Conservation (phyloP, 2,113 vertebrate species). For the Eptesicus fuscus region DNA sequence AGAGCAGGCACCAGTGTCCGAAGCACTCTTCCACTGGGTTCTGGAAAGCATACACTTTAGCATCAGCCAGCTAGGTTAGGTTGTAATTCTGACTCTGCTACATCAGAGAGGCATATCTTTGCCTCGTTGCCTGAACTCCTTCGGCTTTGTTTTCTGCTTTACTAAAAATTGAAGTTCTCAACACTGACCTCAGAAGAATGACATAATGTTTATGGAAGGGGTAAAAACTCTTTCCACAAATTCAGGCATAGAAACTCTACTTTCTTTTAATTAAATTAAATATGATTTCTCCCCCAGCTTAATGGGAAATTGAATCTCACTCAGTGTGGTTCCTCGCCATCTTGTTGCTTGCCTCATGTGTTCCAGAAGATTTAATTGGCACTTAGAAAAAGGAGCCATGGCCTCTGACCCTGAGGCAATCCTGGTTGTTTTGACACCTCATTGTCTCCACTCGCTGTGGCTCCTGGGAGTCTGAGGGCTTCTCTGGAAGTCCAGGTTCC, state of each 20-base stretch:
- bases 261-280: not conserved
- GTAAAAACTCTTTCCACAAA: not conserved
- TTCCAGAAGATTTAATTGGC: not conserved
- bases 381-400: not conserved
- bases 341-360: not conserved
- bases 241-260: not conserved
- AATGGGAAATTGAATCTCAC: not conserved
- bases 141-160: not conserved
- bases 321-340: not conserved
- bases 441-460: not conserved
- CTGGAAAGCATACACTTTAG: not conserved
- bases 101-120: not conserved
- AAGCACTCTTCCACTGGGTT: not conserved
- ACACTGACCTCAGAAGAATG: not conserved
- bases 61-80: fast-evolving
- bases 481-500: not conserved
- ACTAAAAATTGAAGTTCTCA: not conserved
- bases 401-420: not conserved
- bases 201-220: not conserved
- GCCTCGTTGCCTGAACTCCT: not conserved
- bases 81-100: not conserved
- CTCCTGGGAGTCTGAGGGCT: not conserved
- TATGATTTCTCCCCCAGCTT: not conserved
- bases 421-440: not conserved
- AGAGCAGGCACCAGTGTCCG: not conserved